Conservation (phyloP, 2,888 invertebrate genomes). For the Apomyelois bistriatella region DNA sequence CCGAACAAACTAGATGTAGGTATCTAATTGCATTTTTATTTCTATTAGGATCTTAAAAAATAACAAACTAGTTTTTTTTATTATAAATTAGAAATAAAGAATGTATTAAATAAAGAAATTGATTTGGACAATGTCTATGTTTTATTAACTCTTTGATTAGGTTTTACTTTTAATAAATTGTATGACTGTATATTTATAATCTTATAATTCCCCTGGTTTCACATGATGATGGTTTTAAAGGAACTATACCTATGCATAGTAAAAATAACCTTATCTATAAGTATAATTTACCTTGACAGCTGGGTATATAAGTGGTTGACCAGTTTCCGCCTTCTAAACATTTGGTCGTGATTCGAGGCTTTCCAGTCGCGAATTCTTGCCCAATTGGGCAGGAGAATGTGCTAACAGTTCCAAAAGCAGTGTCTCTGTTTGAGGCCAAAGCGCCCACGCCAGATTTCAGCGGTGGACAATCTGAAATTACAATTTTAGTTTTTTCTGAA, state of each 20-base stretch:
- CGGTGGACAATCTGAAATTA: slow-evolving; percentile 88
- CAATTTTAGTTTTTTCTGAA: slow-evolving; percentile 9
- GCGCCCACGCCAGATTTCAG: slow-evolving; percentile 92
- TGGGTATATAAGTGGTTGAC: slow-evolving; percentile 94
- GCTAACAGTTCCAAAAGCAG: slow-evolving; percentile 93
- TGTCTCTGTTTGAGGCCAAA: slow-evolving; percentile 93
- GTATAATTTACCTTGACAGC: slow-evolving; percentile 87
- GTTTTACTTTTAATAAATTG: too few species aligned
- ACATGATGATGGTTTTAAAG: too few species aligned
- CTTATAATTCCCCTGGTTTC: too few species aligned
- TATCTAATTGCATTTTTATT: not conserved
- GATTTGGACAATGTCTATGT: too few species aligned
- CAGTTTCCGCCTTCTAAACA: slow-evolving; percentile 95
- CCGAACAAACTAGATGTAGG: too few species aligned
- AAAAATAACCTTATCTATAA: not conserved
- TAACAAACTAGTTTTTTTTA: too few species aligned
- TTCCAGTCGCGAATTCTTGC: slow-evolving; percentile 96
- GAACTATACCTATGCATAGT: too few species aligned
- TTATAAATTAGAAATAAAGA: too few species aligned
- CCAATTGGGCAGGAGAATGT: slow-evolving; percentile 96
- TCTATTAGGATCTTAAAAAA: not conserved
- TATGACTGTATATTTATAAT: too few species aligned
- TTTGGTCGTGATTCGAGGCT: slow-evolving; percentile 89
- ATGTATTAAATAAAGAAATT: too few species aligned
- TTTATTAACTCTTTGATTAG: too few species aligned